phyloP scores from a whole-genome alignment of 2,113 vertebrate species.

The Spizaetus ornatus region DNA sequence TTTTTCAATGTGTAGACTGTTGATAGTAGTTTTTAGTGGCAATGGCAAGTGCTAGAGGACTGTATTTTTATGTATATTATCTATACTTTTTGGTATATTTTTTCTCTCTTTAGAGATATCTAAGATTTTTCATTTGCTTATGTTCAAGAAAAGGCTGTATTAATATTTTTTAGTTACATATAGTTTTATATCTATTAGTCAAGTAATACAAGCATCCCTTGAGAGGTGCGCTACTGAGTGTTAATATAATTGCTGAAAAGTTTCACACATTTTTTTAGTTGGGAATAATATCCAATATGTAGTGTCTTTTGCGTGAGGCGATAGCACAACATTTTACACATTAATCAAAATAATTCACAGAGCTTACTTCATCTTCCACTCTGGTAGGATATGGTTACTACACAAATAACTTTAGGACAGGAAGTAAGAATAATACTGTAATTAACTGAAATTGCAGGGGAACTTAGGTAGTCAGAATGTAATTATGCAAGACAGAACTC shows the following conservation, averaged over 20 bases:
- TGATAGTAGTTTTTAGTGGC: not conserved
- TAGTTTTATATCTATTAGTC: not conserved
- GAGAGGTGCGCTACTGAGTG: not conserved
- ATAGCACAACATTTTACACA: conserved; percentile 32
- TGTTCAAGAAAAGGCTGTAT: not conserved
- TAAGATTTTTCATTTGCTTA: not conserved
- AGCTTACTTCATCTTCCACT: conserved; percentile 50
- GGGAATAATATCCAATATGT: not conserved
- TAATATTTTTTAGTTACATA: not conserved
- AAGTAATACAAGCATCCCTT: not conserved
- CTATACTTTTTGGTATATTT: not conserved
- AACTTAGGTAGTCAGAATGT: conserved; percentile 55
- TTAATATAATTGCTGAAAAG: conserved; percentile 38
- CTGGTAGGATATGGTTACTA: conserved; percentile 51
- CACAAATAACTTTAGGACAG: conserved; percentile 59
- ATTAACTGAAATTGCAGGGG: conserved; percentile 62
- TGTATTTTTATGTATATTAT: not conserved
- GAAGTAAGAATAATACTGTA: conserved; percentile 66
- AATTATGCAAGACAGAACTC: conserved; percentile 49
- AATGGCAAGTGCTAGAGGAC: not conserved
- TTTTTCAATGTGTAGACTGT: not conserved
- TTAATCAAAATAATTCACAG: conserved; percentile 43
- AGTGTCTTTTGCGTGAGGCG: not conserved
- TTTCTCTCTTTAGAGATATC: not conserved
- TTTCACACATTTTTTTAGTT: conserved; percentile 19